phyloP scores from a whole-genome alignment of 2,888 invertebrate species.

The Silvanus unidentatus region DNA sequence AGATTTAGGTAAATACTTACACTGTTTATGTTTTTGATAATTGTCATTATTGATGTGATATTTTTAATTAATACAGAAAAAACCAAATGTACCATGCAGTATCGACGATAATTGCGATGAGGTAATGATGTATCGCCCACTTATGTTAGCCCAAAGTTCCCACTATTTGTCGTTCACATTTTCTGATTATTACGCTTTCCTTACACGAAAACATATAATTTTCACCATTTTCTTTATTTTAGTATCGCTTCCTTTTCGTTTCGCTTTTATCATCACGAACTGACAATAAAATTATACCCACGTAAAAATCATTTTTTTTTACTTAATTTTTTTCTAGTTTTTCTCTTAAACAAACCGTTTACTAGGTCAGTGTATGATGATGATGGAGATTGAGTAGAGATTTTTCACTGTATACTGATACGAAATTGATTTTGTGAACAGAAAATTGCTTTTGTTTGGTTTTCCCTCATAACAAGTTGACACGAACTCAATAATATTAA shows the following conservation, averaged over 20 bases:
- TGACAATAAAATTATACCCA: background rate
- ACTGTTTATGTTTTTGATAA: too few relatives aligned
- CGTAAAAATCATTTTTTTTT: background rate
- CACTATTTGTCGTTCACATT: slow-evolving; percentile 22
- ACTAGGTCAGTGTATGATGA: too few relatives aligned
- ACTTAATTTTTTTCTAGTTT: background rate
- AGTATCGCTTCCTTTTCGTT: too few relatives aligned
- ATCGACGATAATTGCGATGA: slow-evolving; percentile 88
- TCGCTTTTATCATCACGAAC: too few relatives aligned
- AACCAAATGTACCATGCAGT: slow-evolving; percentile 96
- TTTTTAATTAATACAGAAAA: slow-evolving; percentile 54
- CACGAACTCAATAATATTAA: background rate
- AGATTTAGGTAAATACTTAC: too few relatives aligned
- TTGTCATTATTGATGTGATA: slow-evolving; percentile 16
- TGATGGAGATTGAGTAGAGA: background rate
- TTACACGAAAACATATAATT: background rate
- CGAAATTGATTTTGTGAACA: slow-evolving; percentile 2
- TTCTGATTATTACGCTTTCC: slow-evolving; percentile 12
- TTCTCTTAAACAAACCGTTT: background rate
- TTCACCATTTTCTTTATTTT: too few relatives aligned
- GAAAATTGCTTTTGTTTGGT: slow-evolving; percentile 5
- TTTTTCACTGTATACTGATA: background rate
- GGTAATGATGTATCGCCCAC: slow-evolving; percentile 54
- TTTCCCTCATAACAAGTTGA: slow-evolving; percentile 1
- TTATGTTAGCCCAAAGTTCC: background rate